Evolutionary conservation across 2,888 invertebrate genomes (phyloP).

Genomic region (Tupiocoris notatus): DNA sequence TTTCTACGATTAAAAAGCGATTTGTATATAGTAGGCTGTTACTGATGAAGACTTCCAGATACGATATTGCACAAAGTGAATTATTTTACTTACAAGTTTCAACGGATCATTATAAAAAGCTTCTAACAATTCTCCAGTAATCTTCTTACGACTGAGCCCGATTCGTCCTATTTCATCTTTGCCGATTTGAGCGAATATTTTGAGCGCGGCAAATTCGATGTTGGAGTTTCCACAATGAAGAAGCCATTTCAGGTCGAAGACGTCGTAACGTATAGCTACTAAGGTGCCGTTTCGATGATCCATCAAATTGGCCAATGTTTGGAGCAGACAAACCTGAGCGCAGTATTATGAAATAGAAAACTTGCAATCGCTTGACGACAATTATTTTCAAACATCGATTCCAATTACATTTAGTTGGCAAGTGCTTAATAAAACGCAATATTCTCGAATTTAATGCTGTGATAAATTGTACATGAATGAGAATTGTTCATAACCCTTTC

Average conservation of each 20-base stretch:
- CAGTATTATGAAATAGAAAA: slow-evolving; percentile 19
- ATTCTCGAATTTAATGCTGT: no score
- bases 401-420: no score
- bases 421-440: no score
- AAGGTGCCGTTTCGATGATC: slow-evolving; percentile 15
- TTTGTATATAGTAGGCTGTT: no score
- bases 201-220: slow-evolving; percentile 6
- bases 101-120: background rate
- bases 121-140: background rate
- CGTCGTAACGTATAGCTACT: slow-evolving; percentile 26
- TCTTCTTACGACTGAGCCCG: slow-evolving; percentile 7
- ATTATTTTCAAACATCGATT: no score
- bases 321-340: slow-evolving; percentile 11
- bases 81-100: background rate
- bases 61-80: no score
- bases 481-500: no score
- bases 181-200: slow-evolving; percentile 5
- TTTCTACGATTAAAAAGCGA: no score
- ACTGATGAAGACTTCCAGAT: no score
- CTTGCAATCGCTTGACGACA: no score
- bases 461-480: no score
- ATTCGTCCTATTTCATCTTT: slow-evolving; percentile 25
- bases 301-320: slow-evolving; percentile 21
- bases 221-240: background rate
- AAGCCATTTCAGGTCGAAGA: slow-evolving; percentile 28